Evolutionary conservation across 2,888 invertebrate genomes (phyloP).

Genomic region (Macaria notata): DNA sequence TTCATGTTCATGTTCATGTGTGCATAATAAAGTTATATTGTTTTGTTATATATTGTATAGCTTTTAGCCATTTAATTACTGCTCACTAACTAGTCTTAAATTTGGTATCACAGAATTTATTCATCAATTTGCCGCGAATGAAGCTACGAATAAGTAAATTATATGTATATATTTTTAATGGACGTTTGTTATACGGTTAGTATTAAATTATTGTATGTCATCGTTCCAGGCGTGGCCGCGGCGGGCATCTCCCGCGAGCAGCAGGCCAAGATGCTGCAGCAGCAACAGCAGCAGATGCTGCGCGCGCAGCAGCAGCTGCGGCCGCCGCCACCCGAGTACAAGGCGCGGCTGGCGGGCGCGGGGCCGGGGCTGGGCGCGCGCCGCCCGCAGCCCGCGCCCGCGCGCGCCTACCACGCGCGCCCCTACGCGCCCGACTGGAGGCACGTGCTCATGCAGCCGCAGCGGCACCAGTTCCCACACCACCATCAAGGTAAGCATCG

Average conservation of each 20-base stretch:
- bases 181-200: too few relatives aligned
- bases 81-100: too few relatives aligned
- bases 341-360: slow-evolving; percentile 83
- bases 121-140: too few relatives aligned
- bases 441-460: slow-evolving; percentile 83
- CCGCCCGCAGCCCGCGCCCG: slow-evolving; percentile 47
- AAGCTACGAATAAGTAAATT: too few relatives aligned
- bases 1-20: too few relatives aligned
- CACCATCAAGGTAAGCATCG: slow-evolving; percentile 67
- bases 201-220: too few relatives aligned
- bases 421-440: slow-evolving; percentile 74
- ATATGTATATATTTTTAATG: too few relatives aligned
- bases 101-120: too few relatives aligned
- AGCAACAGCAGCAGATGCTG: slow-evolving; percentile 86
- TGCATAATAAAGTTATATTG: too few relatives aligned
- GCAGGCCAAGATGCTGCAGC: slow-evolving; percentile 86
- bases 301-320: slow-evolving; percentile 81
- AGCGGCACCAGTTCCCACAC: slow-evolving; percentile 70
- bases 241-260: slow-evolving; percentile 81
- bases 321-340: slow-evolving; percentile 94
- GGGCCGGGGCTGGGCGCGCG: slow-evolving; percentile 43
- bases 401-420: slow-evolving; percentile 52
- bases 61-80: too few relatives aligned
- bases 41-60: too few relatives aligned
- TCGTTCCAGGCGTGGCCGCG: slow-evolving; percentile 66